Evolutionary conservation across 2,888 invertebrate species (phyloP), one percentile per base, ranked within the genome.

Genomic region (Cryptops parisi): DNA sequence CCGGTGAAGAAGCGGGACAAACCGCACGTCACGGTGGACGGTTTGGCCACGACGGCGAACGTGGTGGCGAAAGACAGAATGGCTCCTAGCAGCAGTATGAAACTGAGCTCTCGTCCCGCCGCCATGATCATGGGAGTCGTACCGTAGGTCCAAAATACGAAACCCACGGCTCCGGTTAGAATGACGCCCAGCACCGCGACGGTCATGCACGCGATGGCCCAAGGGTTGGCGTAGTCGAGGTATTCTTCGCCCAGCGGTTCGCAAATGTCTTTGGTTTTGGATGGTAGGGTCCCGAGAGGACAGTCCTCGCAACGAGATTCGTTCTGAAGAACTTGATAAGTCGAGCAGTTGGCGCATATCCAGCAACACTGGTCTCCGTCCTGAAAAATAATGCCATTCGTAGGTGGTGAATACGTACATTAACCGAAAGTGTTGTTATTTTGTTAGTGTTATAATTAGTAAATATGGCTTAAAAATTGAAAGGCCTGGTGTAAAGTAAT

Each of bases 61-160:
- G 74, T 74, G 59, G 74, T 70, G 2, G 66, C 60, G 62, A 74
- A 76, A 2, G 74, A 75, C 6, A 73, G 63, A 33, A 73, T 64
- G 39, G 73, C 73, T 2, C 74, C 75, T 23, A 70, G 54, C 15
- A 77, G 64, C 23, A 76, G 62, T 1, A 75, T 63, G 44, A 70
- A 72, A 50, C 73, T 74, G 9, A 76, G 64, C 58, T 76, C 76
- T 23, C 75, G 66, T 1, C 75, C 75, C 1, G 74, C 72, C 0
- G 76, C 76, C 60, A 75, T 76, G 57, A 77, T 74, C 50, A 77
- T 69, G 1, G 76, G 76, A 0, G 76, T 76, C 33, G 73, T 68
- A 47, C 69, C 67, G 63, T 73, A 72, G 15, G 64, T 63, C 69
- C 72, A 71, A 62, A 76, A 76, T 5, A 75, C 69, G 6, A 68